Evolutionary conservation across 2,797 vertebrate genomes (phyloP).

Genomic region (Acanthornis magna): DNA sequence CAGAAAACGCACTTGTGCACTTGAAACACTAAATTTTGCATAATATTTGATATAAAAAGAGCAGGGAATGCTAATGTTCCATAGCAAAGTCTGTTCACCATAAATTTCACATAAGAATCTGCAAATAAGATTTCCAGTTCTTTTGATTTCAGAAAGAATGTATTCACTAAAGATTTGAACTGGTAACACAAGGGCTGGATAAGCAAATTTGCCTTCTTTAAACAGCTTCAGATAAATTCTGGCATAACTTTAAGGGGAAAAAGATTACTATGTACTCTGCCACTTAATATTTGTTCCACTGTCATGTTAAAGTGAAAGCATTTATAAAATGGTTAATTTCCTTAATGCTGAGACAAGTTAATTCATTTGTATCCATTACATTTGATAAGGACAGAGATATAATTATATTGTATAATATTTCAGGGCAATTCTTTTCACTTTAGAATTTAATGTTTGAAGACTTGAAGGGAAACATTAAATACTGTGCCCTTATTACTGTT

Average conservation of each 20-base stretch:
- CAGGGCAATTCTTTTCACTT: background rate
- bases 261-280: background rate
- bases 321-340: background rate
- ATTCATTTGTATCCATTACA: background rate
- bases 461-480: background rate
- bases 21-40: background rate
- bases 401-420: background rate
- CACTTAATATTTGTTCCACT: background rate
- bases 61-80: background rate
- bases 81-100: background rate
- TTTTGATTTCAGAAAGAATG: background rate
- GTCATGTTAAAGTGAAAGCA: background rate
- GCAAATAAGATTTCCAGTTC: background rate
- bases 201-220: background rate
- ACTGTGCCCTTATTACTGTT: background rate
- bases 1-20: background rate
- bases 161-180: background rate
- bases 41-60: background rate
- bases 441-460: background rate
- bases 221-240: background rate
- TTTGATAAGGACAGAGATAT: background rate
- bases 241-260: fast-evolving
- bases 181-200: background rate
- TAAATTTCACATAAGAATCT: background rate
- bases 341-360: background rate